A percentile compares a stretch with the other conserved stretches of the same genome.
Conservation (phyloP, 2,888 invertebrate species). For the Stenurella melanura region DNA sequence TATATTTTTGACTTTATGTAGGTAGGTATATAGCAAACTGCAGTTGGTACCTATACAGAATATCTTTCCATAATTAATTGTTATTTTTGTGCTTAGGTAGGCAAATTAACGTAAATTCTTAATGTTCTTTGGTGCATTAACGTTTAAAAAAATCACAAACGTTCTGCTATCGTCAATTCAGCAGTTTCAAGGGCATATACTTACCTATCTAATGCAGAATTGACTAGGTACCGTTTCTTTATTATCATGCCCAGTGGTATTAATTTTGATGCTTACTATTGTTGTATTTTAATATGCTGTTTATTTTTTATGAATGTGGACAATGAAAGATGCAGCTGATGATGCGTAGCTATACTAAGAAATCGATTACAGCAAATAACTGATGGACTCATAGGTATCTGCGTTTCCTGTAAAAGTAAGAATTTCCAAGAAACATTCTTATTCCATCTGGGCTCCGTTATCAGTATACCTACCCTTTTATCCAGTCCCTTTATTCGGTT, state of each 20-base stretch:
- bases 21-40: too few relatives aligned
- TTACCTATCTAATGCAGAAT: not conserved
- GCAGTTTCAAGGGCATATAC: too few relatives aligned
- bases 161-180: too few relatives aligned
- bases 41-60: not conserved
- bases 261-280: not conserved
- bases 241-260: not conserved
- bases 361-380: slow-evolving; percentile 10
- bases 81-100: not conserved
- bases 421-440: slow-evolving; percentile 20
- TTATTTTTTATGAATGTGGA: not conserved
- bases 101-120: not conserved
- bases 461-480: slow-evolving; percentile 24
- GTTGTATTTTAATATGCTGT: not conserved
- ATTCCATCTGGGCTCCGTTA: slow-evolving; percentile 17
- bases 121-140: too few relatives aligned
- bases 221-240: not conserved
- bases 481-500: slow-evolving; percentile 45
- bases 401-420: not conserved
- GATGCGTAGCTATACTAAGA: slow-evolving; percentile 28
- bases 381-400: slow-evolving; percentile 5
- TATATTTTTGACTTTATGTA: too few relatives aligned
- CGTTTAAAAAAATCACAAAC: too few relatives aligned
- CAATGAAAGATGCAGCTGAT: slow-evolving; percentile 30
- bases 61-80: too few relatives aligned